phyloP scores from a whole-genome alignment of 2,888 invertebrate genomes.

The Acrobasis suavella region DNA sequence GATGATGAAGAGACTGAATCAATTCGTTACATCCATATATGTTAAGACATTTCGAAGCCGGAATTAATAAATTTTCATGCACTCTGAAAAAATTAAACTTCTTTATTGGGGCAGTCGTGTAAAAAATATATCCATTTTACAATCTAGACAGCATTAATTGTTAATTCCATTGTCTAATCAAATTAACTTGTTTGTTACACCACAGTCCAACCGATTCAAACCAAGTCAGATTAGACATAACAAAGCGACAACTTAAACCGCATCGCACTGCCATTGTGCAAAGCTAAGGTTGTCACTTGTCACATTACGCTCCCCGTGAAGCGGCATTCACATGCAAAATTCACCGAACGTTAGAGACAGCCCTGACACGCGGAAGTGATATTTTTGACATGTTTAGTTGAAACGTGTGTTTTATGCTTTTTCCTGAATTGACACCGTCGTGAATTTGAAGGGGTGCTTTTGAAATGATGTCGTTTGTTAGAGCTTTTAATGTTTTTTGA shows the following conservation, averaged over 20 bases:
- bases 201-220: neutral
- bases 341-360: conserved; percentile 64
- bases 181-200: too few species aligned
- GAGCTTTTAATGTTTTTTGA: conserved; percentile 7
- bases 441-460: conserved; percentile 5
- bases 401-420: conserved; percentile 34
- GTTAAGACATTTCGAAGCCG: too few species aligned
- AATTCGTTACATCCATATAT: too few species aligned
- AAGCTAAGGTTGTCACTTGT: conserved; percentile 73
- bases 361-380: conserved; percentile 75
- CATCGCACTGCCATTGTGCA: conserved; percentile 40
- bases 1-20: too few species aligned
- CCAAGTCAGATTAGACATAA: conserved; percentile 10
- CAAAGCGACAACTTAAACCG: neutral
- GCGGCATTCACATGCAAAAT: conserved; percentile 74
- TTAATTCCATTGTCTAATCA: too few species aligned
- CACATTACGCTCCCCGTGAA: conserved; percentile 68
- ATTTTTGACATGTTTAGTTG: conserved; percentile 62
- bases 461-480: conserved; percentile 10
- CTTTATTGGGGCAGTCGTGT: too few species aligned
- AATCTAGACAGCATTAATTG: too few species aligned
- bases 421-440: conserved; percentile 27
- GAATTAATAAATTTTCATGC: too few species aligned
- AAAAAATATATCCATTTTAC: too few species aligned
- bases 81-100: too few species aligned